Percentiles rank a stretch among this genome's conserved stretches.
These are phyloP conservation scores for Cataglyphis cursor DNA, from an alignment of 2,888 invertebrate species.

Conservation along the genomic window DNA sequence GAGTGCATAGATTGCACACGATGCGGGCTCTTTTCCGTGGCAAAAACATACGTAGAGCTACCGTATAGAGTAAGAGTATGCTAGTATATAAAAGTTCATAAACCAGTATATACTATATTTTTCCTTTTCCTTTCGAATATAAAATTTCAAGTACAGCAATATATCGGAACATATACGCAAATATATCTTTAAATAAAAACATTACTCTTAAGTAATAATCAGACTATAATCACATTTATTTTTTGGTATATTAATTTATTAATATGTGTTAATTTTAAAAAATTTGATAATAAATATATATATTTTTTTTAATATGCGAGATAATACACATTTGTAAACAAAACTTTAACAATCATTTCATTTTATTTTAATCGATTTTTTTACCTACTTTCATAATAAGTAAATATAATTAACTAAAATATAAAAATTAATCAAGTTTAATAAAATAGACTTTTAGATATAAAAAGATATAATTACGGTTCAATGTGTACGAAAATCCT, in stretches of 20 bases:
- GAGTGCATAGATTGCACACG: conserved; percentile 33
- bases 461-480: neutral
- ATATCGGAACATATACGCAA: neutral
- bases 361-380: neutral
- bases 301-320: neutral
- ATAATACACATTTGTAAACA: neutral
- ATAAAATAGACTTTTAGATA: neutral
- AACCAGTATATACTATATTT: neutral
- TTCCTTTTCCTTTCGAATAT: neutral
- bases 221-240: neutral
- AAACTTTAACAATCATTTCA: neutral
- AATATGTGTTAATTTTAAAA: neutral
- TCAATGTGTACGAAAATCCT: neutral
- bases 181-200: neutral
- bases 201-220: neutral
- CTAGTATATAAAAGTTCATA: conserved; percentile 3
- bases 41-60: conserved; percentile 24
- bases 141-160: neutral
- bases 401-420: neutral
- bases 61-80: conserved; percentile 21
- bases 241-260: no score
- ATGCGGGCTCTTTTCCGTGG: conserved; percentile 13
- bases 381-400: neutral
- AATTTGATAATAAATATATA: neutral
- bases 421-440: neutral